phyloP scores from a whole-genome alignment of 2,113 vertebrate genomes.

The Epinephelus cyanopodus region DNA sequence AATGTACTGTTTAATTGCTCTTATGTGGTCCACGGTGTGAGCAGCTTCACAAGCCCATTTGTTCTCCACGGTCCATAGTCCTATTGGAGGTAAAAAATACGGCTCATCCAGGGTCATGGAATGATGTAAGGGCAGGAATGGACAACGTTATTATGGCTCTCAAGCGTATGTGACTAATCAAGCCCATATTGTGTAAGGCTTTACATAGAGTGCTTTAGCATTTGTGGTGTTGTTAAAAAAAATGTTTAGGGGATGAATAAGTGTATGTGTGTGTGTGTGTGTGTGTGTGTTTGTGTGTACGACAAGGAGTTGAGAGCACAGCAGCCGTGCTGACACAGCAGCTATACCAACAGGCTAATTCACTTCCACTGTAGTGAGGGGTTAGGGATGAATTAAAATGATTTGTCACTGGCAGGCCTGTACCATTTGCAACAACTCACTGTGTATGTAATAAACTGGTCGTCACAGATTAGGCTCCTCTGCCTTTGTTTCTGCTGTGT shows the following conservation, averaged over 20 bases:
- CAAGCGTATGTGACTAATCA: slow-evolving; percentile 28
- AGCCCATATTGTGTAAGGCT: slow-evolving; percentile 21
- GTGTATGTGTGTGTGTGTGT: background rate
- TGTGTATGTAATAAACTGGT: slow-evolving; percentile 15
- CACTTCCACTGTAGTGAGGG: background rate
- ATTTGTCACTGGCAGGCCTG: slow-evolving; percentile 12
- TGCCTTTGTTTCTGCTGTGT: slow-evolving; percentile 7
- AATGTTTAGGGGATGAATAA: background rate
- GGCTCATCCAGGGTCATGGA: slow-evolving; percentile 31
- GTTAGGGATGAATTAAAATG: slow-evolving; percentile 19
- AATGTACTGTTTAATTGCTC: slow-evolving; percentile 87
- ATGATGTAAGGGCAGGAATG: slow-evolving; percentile 38
- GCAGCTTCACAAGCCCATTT: slow-evolving; percentile 68
- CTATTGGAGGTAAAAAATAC: slow-evolving; percentile 35
- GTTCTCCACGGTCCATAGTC: slow-evolving; percentile 29
- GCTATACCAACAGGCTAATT: slow-evolving; percentile 29
- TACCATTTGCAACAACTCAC: background rate
- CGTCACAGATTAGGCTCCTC: background rate
- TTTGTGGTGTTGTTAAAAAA: slow-evolving; percentile 18
- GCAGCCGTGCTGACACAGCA: slow-evolving; percentile 14
- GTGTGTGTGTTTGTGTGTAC: background rate
- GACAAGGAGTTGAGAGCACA: slow-evolving; percentile 3
- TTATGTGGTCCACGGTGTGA: slow-evolving; percentile 71
- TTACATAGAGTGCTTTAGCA: background rate
- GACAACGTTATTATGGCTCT: slow-evolving; percentile 22